phyloP scores from a whole-genome alignment of 2,797 vertebrate species.

The Hephaestus fuliginosus region DNA sequence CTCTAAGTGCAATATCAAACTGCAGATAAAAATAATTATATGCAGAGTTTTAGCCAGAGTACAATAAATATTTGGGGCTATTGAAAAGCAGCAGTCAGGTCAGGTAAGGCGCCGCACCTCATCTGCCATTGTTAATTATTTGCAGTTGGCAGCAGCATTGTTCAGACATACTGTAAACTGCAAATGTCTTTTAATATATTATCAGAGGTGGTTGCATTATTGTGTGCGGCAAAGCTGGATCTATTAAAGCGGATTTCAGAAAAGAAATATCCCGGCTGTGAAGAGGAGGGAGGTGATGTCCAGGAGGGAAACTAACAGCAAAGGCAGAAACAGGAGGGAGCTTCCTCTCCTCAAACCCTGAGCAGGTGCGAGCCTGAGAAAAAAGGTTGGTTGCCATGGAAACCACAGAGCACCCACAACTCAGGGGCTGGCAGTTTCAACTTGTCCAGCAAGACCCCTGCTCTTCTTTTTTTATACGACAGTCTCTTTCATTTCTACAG shows the following conservation, averaged over 20 bases:
- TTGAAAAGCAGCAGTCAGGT: constrained; percentile 5
- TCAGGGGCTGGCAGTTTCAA: constrained; percentile 39
- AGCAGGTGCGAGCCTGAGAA: constrained; percentile 43
- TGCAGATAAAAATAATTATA: constrained; percentile 22
- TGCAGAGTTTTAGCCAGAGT: constrained; percentile 14
- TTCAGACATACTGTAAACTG: not conserved
- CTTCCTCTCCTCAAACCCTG: constrained; percentile 54
- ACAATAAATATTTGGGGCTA: constrained; percentile 18
- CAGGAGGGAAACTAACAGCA: constrained; percentile 35
- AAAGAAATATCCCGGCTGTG: constrained; percentile 25
- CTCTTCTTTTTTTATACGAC: constrained; percentile 13
- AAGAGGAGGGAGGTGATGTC: constrained; percentile 9
- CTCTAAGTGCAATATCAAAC: constrained; percentile 22
- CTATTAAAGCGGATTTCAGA: constrained; percentile 18
- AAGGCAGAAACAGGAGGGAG: constrained; percentile 28
- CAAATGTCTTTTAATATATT: not conserved
- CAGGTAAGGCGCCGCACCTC: constrained; percentile 2
- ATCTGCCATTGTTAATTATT: constrained; percentile 17
- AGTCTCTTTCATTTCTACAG: constrained; percentile 45
- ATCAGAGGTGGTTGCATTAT: not conserved
- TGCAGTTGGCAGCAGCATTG: not conserved
- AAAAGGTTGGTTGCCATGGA: constrained; percentile 70
- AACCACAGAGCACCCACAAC: constrained; percentile 55
- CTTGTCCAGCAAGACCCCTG: constrained; percentile 52
- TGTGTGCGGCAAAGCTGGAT: not conserved